Evolutionary conservation across 2,113 vertebrate genomes (phyloP), one percentile per base, ranked within the genome.

Genomic region (Syngnathus scovelli): DNA sequence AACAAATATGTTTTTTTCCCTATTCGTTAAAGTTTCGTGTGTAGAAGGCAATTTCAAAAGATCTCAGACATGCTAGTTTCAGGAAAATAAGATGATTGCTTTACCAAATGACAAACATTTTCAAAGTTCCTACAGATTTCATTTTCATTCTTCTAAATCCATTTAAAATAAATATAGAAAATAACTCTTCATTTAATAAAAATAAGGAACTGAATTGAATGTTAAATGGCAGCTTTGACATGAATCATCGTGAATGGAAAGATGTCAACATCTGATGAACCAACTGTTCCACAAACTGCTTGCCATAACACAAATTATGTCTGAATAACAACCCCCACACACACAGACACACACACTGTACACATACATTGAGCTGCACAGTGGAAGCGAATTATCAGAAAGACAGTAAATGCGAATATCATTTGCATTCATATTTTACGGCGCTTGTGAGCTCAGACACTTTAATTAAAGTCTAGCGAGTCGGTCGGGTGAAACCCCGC

Each of bases 391-490:
- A 4, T 41, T n/a, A n/a, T 61, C 37, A n/a, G 41, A 61, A 39
- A 37, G 37, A 21, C 33, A 59, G 37, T 18, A 61, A 33, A 37
- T 4, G 6, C 33, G 16, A 37, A 39, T n/a, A 1, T 10, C 13
- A 38, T 61, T 23, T 10, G 10, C 60, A 23, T 21, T n/a, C 38
- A 13, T 21, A 13, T 61, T 13, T 18, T 11, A 21, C 59, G 43
- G 19, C 21, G 36, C 38, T 36, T 19, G 59, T n/a, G 18, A 19
- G 18, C 19, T n/a, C 9, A 61, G 59, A 39, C 33, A 23, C 7
- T 41, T 43, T 43, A 62, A 62, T 62, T 62, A 43, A 62, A 62
- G 39, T 62, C 41, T 7, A 62, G 9, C n/a, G 12, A 62, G 38
- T 23, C 39, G 13, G 7, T 62, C 11, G 15, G 38, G 60, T 43